Conservation (phyloP, 2,888 invertebrate species). For the Diplolepis rosae region DNA sequence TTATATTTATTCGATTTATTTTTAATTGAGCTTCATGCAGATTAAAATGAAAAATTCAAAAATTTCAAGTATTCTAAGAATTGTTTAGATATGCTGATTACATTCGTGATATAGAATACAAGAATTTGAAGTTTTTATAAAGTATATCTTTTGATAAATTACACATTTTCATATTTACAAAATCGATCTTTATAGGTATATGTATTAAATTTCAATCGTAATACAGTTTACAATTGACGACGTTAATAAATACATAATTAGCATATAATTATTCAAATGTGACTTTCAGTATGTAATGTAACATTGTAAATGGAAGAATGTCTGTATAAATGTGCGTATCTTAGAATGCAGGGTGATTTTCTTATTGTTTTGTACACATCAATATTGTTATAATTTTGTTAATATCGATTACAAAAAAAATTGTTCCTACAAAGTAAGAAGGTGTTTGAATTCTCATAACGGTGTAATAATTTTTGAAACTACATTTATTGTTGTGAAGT, state of each 20-base stretch:
- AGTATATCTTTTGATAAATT: too few species aligned
- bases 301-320: neutral
- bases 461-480: neutral
- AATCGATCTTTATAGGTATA: too few species aligned
- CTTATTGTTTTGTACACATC: neutral
- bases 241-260: neutral
- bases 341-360: neutral
- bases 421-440: neutral
- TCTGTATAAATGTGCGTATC: constrained; percentile 6
- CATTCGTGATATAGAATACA: too few species aligned
- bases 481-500: neutral
- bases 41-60: too few species aligned
- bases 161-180: too few species aligned
- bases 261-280: neutral
- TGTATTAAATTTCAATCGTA: neutral
- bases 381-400: neutral
- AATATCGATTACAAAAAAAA: constrained; percentile 13
- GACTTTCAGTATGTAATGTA: constrained; percentile 19
- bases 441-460: neutral
- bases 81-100: too few species aligned
- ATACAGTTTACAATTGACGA: neutral
- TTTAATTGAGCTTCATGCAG: too few species aligned
- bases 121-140: too few species aligned
- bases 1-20: too few species aligned
- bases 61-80: too few species aligned